These are phyloP conservation scores for Pipa parva DNA, from an alignment of 2,113 vertebrate genomes.

Conservation along the genomic window DNA sequence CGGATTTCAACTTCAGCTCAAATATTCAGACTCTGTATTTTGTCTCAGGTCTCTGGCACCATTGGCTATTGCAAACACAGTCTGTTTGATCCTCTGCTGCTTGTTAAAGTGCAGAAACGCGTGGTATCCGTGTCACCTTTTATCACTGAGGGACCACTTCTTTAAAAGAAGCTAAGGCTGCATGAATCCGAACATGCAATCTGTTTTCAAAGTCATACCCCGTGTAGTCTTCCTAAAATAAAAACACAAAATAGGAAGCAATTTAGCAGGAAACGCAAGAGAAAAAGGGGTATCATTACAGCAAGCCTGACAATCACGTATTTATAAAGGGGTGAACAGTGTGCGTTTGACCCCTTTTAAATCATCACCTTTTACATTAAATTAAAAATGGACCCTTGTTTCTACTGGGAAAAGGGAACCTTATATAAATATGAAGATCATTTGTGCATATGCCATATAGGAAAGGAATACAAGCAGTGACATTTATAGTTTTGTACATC, in stretches of 20 bases:
- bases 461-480: too few relatives aligned
- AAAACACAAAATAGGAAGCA: background rate
- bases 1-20: conserved; percentile 40
- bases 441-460: too few relatives aligned
- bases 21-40: conserved; percentile 45
- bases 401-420: too few relatives aligned
- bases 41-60: conserved; percentile 59
- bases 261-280: background rate
- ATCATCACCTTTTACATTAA: too few relatives aligned
- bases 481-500: too few relatives aligned
- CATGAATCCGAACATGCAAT: conserved; percentile 92
- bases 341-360: too few relatives aligned
- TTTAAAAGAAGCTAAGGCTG: conserved; percentile 87
- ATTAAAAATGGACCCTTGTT: too few relatives aligned
- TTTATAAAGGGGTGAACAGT: too few relatives aligned
- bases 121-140: conserved; percentile 26
- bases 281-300: too few relatives aligned
- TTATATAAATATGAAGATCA: too few relatives aligned
- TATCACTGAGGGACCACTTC: conserved; percentile 92
- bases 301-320: too few relatives aligned
- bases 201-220: conserved; percentile 98
- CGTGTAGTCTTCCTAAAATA: conserved; percentile 81
- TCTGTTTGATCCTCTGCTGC: conserved; percentile 56
- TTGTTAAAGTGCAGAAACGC: conserved; percentile 61
- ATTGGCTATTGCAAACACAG: conserved; percentile 56